These are phyloP conservation scores for Triplophysa tibetana DNA, from an alignment of 2,113 vertebrate genomes.

Conservation along the genomic window DNA sequence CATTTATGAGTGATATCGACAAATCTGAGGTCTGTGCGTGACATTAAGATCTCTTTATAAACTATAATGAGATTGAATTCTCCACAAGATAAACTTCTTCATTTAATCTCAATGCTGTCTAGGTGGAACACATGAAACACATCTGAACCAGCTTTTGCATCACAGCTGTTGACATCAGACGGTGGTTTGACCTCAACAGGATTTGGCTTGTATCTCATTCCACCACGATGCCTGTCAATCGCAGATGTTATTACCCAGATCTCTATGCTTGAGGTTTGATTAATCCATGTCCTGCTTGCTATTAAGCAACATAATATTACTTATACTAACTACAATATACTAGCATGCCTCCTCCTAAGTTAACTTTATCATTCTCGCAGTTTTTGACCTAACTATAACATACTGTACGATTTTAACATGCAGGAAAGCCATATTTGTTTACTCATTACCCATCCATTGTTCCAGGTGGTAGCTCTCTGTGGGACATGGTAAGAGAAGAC, in stretches of 20 bases:
- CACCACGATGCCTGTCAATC: neutral
- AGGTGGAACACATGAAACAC: too few relatives aligned
- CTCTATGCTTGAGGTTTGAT: neutral
- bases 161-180: too few relatives aligned
- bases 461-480: slow-evolving; percentile 70
- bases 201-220: neutral
- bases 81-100: too few relatives aligned
- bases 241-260: neutral
- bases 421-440: slow-evolving; percentile 65
- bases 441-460: slow-evolving; percentile 73
- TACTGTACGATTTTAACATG: slow-evolving; percentile 26
- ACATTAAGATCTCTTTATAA: too few relatives aligned
- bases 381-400: neutral
- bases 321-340: slow-evolving; percentile 2
- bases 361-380: neutral
- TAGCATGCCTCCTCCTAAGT: neutral
- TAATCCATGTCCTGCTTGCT: neutral
- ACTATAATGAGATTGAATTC: too few relatives aligned
- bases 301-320: neutral
- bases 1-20: too few relatives aligned
- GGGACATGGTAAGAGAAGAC: slow-evolving; percentile 54
- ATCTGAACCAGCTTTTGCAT: too few relatives aligned
- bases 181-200: neutral
- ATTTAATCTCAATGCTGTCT: too few relatives aligned
- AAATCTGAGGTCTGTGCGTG: too few relatives aligned